A percentile compares a stretch with the other conserved stretches of the same genome.
Evolutionary conservation across 2,113 vertebrate genomes (phyloP).

Genomic region (Sus scrofa): T2T-Sscrofa CM000819.6:67099001-67099500

Average conservation of each 20-base stretch:
- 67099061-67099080: neutral
- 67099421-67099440: slow-evolving; percentile 85
- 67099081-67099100: neutral
- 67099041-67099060: neutral
- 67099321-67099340: slow-evolving; percentile 82
- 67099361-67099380: slow-evolving; percentile 85
- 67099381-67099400: slow-evolving; percentile 88
- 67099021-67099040: neutral
- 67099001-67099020: neutral
- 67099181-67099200: slow-evolving; percentile 65
- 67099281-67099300: slow-evolving; percentile 75
- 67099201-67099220: neutral
- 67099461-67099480: slow-evolving; percentile 85
- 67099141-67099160: neutral
- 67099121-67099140: neutral
- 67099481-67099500: slow-evolving; percentile 88
- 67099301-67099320: slow-evolving; percentile 76
- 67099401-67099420: slow-evolving; percentile 87
- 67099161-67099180: slow-evolving; percentile 3
- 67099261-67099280: slow-evolving; percentile 29
- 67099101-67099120: neutral
- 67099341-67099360: slow-evolving; percentile 79
- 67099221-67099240: slow-evolving; percentile 55
- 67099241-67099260: neutral
- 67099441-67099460: slow-evolving; percentile 84